Conservation (phyloP, 1,140 invertebrate species). For the Aleiodes sp. region DNA sequence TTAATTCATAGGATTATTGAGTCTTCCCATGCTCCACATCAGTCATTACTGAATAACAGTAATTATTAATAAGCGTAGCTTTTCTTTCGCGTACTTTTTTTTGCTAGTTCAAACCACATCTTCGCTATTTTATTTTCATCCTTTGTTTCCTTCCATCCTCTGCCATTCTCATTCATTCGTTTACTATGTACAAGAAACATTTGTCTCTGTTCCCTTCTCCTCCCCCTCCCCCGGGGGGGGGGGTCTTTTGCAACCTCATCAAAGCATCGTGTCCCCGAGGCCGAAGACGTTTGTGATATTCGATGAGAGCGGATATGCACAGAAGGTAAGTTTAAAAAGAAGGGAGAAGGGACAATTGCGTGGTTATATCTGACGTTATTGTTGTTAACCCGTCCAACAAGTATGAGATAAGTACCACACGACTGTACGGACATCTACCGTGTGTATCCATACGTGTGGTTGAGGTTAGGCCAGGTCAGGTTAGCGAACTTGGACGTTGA, state of each 20-base stretch:
- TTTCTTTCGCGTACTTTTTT: constrained; percentile 11
- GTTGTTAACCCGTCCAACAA: constrained; percentile 14
- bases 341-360: constrained; percentile 61
- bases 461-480: constrained; percentile 63
- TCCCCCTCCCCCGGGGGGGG: background rate
- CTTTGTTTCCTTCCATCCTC: constrained; percentile 33
- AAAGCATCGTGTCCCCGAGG: constrained; percentile 11
- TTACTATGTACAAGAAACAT: too few relatives aligned
- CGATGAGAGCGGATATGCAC: constrained; percentile 63
- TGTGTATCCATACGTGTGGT: background rate
- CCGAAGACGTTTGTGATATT: constrained; percentile 49
- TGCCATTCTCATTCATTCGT: background rate
- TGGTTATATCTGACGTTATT: constrained; percentile 43
- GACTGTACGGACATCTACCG: constrained; percentile 22
- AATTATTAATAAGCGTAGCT: constrained; percentile 61
- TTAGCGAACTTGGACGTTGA: constrained; percentile 54
- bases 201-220: constrained; percentile 29
- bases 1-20: constrained; percentile 66
- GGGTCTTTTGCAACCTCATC: constrained; percentile 12
- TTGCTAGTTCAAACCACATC: constrained; percentile 39
- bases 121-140: constrained; percentile 29
- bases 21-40: constrained; percentile 64
- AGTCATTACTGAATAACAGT: constrained; percentile 65
- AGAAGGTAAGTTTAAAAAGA: background rate
- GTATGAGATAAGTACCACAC: constrained; percentile 45